Conservation (phyloP, 2,888 invertebrate species). For the Dasysyrphus tricinctus region DNA sequence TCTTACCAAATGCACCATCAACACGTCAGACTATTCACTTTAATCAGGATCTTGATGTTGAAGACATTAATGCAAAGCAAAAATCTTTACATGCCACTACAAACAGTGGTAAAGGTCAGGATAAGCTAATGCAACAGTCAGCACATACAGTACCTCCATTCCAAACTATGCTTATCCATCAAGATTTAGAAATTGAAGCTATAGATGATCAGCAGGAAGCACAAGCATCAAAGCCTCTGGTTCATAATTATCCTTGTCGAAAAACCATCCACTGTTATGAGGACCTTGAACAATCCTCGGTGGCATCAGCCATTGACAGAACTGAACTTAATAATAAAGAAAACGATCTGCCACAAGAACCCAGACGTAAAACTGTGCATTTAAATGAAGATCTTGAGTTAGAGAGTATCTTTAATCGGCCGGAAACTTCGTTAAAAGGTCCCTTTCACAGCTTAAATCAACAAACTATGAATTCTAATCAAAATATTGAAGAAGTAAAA, state of each 20-base stretch:
- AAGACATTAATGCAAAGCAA: neutral
- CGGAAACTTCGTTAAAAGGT: neutral
- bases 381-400: neutral
- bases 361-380: neutral
- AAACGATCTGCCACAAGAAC: neutral
- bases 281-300: neutral
- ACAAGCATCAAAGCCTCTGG: too few species aligned
- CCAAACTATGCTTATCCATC: neutral
- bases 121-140: neutral
- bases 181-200: conserved; percentile 1
- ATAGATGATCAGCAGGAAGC: neutral
- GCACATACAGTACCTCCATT: neutral
- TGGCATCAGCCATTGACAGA: neutral
- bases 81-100: neutral
- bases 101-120: too few species aligned
- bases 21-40: conserved; percentile 24
- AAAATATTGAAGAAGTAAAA: neutral
- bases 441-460: neutral
- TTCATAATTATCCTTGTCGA: neutral
- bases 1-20: neutral
- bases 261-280: neutral
- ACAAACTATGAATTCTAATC: neutral
- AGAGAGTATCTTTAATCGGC: neutral
- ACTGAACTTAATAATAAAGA: neutral
- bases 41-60: conserved; percentile 14